Percentiles rank a stretch among this genome's conserved stretches.
Conservation (phyloP, 64 coral and sea anemone species). For the Montipora cactus region DNA sequence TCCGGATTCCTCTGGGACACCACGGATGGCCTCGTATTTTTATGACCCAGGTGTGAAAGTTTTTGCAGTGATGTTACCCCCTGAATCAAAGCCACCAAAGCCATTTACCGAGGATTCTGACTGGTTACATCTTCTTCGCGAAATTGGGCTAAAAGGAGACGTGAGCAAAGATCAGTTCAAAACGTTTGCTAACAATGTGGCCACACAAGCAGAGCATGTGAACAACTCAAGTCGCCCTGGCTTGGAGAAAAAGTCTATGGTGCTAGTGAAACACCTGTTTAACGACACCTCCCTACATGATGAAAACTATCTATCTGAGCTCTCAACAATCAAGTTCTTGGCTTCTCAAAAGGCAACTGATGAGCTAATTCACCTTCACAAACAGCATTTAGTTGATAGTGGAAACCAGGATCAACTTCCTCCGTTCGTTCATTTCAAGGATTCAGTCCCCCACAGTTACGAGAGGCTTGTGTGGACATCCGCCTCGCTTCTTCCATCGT, state of each 20-base stretch:
- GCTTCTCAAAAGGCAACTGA: conserved; percentile 54
- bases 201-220: conserved; percentile 7
- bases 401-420: not conserved
- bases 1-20: conserved; percentile 58
- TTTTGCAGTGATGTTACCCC: conserved; percentile 83
- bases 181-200: conserved; percentile 74
- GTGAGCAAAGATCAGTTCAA: conserved; percentile 67
- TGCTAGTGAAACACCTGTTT: conserved; percentile 71
- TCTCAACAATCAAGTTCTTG: conserved; percentile 87
- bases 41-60: conserved; percentile 87
- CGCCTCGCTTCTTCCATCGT: conserved; percentile 60
- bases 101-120: conserved; percentile 59
- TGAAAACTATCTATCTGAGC: conserved; percentile 20
- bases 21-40: conserved; percentile 70
- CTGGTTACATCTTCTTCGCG: conserved; percentile 75
- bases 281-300: conserved; percentile 35
- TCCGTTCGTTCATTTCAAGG: conserved; percentile 51
- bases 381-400: conserved; percentile 39
- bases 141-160: conserved; percentile 64
- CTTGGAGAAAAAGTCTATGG: conserved; percentile 60
- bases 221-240: conserved; percentile 12
- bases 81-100: conserved; percentile 47
- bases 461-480: conserved; percentile 78
- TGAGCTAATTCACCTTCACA: conserved; percentile 46
- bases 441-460: conserved; percentile 48